phyloP scores from a whole-genome alignment of 1,140 invertebrate species.

The Bactericera cockerelli region DNA sequence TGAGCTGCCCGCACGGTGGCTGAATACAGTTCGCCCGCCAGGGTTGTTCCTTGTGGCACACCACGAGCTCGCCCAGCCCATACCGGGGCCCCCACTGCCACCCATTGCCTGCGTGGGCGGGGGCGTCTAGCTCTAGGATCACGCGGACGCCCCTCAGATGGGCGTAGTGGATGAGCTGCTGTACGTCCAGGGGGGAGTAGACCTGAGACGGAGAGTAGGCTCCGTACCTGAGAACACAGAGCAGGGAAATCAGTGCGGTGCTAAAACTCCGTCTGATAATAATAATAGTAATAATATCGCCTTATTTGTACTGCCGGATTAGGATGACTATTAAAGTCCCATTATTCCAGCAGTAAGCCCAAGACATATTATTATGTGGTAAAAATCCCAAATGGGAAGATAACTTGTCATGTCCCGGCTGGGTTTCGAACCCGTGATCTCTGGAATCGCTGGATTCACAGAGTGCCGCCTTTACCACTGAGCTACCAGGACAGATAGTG shows the following conservation, averaged over 20 bases:
- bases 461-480: too few species aligned
- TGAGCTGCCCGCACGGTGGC: slow-evolving; percentile 70
- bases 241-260: background rate
- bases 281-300: too few species aligned
- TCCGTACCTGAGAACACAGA: slow-evolving; percentile 37
- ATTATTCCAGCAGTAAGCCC: too few species aligned
- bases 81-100: slow-evolving; percentile 57
- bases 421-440: too few species aligned
- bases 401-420: too few species aligned
- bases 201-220: slow-evolving; percentile 51
- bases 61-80: slow-evolving; percentile 43
- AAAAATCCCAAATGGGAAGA: too few species aligned
- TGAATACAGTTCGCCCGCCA: slow-evolving; percentile 62
- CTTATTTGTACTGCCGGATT: too few species aligned
- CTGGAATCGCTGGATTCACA: too few species aligned
- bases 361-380: too few species aligned
- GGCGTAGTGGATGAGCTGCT: slow-evolving; percentile 49
- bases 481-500: too few species aligned
- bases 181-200: slow-evolving; percentile 50
- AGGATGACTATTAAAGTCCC: too few species aligned
- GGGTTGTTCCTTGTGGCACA: slow-evolving; percentile 54
- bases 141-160: slow-evolving; percentile 53
- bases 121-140: slow-evolving; percentile 68
- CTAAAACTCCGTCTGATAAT: too few species aligned
- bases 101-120: slow-evolving; percentile 66